Evolutionary conservation across 1,140 invertebrate genomes (phyloP).

Genomic region (Zaprionus lachaisei): DNA sequence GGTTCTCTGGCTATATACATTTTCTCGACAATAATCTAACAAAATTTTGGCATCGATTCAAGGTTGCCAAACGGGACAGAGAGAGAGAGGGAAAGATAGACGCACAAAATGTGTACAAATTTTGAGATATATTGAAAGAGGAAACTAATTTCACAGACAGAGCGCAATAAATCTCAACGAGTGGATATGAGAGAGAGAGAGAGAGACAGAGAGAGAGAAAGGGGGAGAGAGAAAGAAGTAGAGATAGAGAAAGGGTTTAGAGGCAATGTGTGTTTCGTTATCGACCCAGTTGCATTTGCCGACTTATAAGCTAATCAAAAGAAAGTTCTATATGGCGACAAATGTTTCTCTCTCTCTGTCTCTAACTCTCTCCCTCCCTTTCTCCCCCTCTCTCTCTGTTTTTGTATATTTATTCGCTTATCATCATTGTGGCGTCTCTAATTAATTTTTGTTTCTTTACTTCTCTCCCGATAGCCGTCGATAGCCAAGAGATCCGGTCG

Average conservation of each 20-base stretch:
- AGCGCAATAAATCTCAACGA: constrained; percentile 35
- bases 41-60: constrained; percentile 74
- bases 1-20: constrained; percentile 49
- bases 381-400: constrained; percentile 36
- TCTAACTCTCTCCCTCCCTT: constrained; percentile 23
- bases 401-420: constrained; percentile 68
- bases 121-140: constrained; percentile 26
- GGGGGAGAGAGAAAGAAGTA: background rate
- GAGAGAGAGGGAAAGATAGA: constrained; percentile 18
- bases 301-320: constrained; percentile 48
- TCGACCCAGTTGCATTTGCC: constrained; percentile 5
- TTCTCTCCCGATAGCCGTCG: constrained; percentile 35
- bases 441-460: constrained; percentile 64
- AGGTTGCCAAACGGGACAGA: constrained; percentile 43
- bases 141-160: constrained; percentile 34
- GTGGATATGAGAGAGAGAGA: background rate
- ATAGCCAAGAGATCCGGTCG: constrained; percentile 62
- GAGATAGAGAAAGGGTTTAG: background rate
- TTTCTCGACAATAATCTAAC: constrained; percentile 30
- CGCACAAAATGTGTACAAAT: constrained; percentile 48
- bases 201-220: background rate
- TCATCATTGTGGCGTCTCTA: constrained; percentile 67
- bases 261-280: background rate
- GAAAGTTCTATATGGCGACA: constrained; percentile 64
- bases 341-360: constrained; percentile 43